phyloP scores from a whole-genome alignment of 2,797 vertebrate genomes.

The Centropyge bicolor region DNA sequence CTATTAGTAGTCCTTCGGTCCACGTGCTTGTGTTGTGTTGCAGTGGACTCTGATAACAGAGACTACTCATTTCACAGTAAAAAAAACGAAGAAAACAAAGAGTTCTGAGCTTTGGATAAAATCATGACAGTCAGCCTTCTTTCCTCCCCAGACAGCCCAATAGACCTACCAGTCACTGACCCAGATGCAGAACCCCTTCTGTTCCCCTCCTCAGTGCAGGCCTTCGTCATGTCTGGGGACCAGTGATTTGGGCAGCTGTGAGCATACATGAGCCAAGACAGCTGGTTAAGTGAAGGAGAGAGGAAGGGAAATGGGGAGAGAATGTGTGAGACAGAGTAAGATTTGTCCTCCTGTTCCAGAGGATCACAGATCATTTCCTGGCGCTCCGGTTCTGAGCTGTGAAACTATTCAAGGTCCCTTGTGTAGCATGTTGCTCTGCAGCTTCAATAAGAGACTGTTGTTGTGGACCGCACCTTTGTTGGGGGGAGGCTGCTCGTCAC shows the following conservation, averaged over 20 bases:
- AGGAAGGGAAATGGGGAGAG: constrained; percentile 56
- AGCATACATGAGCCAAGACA: constrained; percentile 80
- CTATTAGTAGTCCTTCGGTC: constrained; percentile 2
- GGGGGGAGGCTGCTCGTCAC: constrained; percentile 28
- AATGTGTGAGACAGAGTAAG: constrained; percentile 73
- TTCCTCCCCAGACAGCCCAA: constrained; percentile 50
- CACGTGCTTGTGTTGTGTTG: constrained; percentile 12
- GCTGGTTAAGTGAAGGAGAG: constrained; percentile 79
- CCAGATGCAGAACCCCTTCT: constrained; percentile 79
- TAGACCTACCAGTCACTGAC: constrained; percentile 71
- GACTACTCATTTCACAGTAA: constrained; percentile 6
- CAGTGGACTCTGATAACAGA: constrained; percentile 18
- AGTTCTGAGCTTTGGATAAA: constrained; percentile 28
- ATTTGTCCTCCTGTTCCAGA: constrained; percentile 73
- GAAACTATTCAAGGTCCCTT: constrained; percentile 50
- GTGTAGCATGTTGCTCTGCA: constrained; percentile 43
- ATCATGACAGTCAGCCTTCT: neutral
- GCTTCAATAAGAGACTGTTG: constrained; percentile 45
- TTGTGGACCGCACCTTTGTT: constrained; percentile 47
- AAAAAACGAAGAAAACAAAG: constrained; percentile 38
- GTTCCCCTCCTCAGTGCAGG: constrained; percentile 51
- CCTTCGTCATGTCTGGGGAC: constrained; percentile 75
- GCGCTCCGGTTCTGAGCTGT: constrained; percentile 36
- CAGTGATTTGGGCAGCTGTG: constrained; percentile 83
- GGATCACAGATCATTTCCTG: constrained; percentile 75